Conservation (phyloP, 2,797 vertebrate genomes). For the Cossypha caffra region DNA sequence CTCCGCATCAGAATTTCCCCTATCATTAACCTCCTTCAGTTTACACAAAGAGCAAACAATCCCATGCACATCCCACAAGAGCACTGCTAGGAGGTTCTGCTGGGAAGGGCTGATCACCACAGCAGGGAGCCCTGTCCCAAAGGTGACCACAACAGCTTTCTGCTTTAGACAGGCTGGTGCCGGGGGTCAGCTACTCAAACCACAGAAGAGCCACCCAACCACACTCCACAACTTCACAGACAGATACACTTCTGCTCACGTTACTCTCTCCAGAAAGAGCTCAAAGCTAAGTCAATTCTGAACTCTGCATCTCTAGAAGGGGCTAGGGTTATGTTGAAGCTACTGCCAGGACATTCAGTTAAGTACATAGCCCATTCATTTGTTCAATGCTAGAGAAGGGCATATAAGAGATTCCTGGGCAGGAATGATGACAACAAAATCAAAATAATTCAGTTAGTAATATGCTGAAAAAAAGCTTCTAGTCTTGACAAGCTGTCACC, state of each 20-base stretch:
- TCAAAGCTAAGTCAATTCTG: background rate
- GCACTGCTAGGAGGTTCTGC: background rate
- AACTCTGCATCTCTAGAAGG: background rate
- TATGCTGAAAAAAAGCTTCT: background rate
- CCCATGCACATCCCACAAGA: background rate
- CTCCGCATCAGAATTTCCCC: background rate
- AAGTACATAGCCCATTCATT: background rate
- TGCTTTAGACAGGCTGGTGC: background rate
- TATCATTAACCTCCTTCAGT: background rate
- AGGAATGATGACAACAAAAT: background rate
- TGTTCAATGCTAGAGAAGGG: background rate
- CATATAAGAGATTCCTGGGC: background rate
- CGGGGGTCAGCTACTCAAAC: background rate
- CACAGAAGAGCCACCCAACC: background rate
- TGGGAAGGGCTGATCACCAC: background rate
- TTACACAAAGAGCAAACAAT: background rate
- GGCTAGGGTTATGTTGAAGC: background rate
- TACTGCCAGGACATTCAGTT: background rate
- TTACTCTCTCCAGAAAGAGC: background rate
- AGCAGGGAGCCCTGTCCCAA: background rate
- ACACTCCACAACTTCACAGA: background rate
- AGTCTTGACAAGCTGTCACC: background rate
- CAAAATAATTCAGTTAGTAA: background rate
- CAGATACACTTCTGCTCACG: background rate
- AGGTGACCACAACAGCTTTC: background rate